Evolutionary conservation across 2,888 invertebrate genomes (phyloP).

Genomic region (Hyalella azteca): DNA sequence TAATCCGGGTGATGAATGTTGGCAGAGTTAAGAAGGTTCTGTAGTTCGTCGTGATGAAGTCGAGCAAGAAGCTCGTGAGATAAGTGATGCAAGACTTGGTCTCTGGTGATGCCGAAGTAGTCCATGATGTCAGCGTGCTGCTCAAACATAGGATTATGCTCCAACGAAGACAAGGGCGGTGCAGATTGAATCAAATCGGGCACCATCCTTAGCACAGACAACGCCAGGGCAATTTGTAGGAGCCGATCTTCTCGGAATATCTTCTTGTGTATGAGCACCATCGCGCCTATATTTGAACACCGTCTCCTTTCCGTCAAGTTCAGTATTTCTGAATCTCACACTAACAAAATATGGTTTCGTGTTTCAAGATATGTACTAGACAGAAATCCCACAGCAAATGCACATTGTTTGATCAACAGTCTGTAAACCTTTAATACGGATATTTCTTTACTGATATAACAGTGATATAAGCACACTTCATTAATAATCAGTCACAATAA

Average conservation of each 20-base stretch:
- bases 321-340: too few species aligned
- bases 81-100: conserved; percentile 9
- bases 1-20: not conserved
- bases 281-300: too few species aligned
- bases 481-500: too few species aligned
- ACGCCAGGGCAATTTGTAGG: conserved; percentile 3
- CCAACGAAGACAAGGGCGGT: not conserved
- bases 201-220: conserved; percentile 22
- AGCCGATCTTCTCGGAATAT: conserved; percentile 18
- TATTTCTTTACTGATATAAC: too few species aligned
- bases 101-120: not conserved
- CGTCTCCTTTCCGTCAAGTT: too few species aligned
- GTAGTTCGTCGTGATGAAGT: not conserved
- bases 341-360: too few species aligned
- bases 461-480: too few species aligned
- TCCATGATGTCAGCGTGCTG: conserved; percentile 3
- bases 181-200: not conserved
- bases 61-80: not conserved
- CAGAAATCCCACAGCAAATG: too few species aligned
- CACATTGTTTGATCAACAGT: too few species aligned
- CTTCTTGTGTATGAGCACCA: conserved; percentile 34
- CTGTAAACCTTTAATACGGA: too few species aligned
- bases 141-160: conserved; percentile 12
- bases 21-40: not conserved
- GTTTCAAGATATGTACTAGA: too few species aligned